These are phyloP conservation scores for Artibeus lituratus DNA, from an alignment of 2,797 vertebrate genomes.

Conservation along the genomic window DNA sequence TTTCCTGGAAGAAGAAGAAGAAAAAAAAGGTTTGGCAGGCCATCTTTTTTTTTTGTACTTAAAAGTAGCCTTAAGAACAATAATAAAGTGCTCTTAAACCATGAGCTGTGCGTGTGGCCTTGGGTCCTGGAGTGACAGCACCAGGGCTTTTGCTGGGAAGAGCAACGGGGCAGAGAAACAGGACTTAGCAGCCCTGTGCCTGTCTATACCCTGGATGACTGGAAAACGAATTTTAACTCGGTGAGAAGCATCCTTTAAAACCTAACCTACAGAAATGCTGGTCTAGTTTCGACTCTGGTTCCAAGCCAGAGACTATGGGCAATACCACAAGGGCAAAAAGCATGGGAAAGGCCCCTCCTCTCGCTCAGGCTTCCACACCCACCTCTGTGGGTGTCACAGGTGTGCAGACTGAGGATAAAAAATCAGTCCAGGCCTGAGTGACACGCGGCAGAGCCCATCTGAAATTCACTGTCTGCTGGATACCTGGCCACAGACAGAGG, in stretches of 20 bases:
- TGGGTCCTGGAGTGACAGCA: neutral
- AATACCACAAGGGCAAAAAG: neutral
- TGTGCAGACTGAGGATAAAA: neutral
- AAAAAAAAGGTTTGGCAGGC: slow-evolving; percentile 98
- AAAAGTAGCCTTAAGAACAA: slow-evolving; percentile 99
- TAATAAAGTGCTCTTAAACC: slow-evolving; percentile 99
- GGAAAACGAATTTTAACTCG: neutral
- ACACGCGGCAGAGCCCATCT: neutral
- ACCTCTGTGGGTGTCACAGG: neutral
- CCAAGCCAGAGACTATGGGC: neutral
- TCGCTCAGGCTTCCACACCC: too few relatives aligned
- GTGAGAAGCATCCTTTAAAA: neutral
- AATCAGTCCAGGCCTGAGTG: neutral
- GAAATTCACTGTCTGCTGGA: too few relatives aligned
- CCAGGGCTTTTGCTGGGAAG: neutral
- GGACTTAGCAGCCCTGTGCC: neutral
- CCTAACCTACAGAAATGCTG: neutral
- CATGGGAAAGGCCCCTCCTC: neutral
- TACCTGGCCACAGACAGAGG: neutral
- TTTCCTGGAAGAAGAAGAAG: slow-evolving; percentile 84
- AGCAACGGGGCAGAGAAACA: neutral
- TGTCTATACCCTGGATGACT: neutral
- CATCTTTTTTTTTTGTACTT: slow-evolving; percentile 99
- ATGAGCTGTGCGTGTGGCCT: slow-evolving; percentile 54
- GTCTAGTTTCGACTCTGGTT: neutral